A percentile compares a stretch with the other conserved stretches of the same genome.
Evolutionary conservation across 2,113 vertebrate genomes (phyloP).

Genomic region (Hippotragus niger): DNA sequence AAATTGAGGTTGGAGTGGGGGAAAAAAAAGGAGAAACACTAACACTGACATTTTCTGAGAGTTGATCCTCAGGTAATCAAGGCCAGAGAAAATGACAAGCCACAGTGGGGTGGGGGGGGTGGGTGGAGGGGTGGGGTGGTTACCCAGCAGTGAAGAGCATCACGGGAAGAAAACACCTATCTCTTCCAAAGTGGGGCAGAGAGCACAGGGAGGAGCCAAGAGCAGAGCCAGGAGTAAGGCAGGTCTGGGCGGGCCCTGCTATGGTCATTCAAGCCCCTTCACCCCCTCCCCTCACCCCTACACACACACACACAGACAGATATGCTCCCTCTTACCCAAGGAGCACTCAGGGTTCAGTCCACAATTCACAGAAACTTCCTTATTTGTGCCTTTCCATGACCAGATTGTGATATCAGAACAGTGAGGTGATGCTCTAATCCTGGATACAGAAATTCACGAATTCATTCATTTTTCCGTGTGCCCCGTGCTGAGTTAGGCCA

Average conservation of each 20-base stretch:
- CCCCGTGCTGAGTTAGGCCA: accelerated
- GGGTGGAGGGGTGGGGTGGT: not conserved
- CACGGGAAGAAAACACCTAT: not conserved
- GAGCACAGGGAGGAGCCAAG: not conserved
- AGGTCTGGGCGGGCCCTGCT: not conserved
- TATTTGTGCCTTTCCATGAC: not conserved
- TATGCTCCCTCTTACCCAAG: not conserved
- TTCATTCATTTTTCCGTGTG: accelerated
- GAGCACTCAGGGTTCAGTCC: not conserved
- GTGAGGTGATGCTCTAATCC: not conserved
- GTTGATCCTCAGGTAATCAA: not conserved
- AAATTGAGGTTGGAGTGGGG: not conserved
- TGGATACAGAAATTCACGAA: too few species aligned
- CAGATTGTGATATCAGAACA: not conserved
- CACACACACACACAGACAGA: not conserved
- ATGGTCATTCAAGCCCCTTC: not conserved
- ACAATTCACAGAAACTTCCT: not conserved
- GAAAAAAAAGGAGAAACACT: not conserved
- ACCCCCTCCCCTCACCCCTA: too few species aligned
- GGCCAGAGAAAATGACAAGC: too few species aligned
- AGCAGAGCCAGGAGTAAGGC: not conserved
- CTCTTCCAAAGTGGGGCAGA: not conserved
- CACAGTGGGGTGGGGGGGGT: accelerated
- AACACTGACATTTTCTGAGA: not conserved
- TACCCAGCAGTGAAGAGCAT: not conserved